phyloP scores from a whole-genome alignment of 1,140 invertebrate species.

The Anastrepha obliqua region DNA sequence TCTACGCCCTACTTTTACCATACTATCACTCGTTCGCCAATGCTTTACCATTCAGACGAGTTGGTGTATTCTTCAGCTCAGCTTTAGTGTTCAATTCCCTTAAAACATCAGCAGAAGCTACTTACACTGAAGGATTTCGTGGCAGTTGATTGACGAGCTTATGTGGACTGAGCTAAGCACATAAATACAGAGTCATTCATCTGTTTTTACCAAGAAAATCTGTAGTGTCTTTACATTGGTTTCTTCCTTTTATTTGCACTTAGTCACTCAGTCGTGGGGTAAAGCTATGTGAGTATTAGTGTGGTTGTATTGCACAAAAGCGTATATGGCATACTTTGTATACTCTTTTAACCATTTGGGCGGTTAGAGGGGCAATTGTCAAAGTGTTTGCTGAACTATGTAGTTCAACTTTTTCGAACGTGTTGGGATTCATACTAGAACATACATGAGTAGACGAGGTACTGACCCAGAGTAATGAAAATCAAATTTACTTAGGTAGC shows the following conservation, averaged over 20 bases:
- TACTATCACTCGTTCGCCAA: background rate
- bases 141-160: conserved; percentile 14
- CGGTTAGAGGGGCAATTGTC: conserved; percentile 4
- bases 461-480: background rate
- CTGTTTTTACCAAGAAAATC: background rate
- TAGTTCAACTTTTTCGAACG: background rate
- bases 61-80: background rate
- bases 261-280: too few relatives aligned
- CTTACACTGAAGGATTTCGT: background rate
- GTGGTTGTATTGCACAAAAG: background rate
- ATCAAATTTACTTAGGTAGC: conserved; percentile 31
- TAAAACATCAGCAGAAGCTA: background rate
- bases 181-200: background rate
- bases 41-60: background rate
- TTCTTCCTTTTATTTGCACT: background rate
- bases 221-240: background rate
- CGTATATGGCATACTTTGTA: background rate
- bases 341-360: background rate
- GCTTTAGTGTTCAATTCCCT: background rate
- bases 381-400: background rate
- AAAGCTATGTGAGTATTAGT: background rate
- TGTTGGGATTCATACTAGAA: background rate
- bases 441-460: background rate
- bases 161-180: background rate
- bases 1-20: background rate